Base-by-base conservation (phyloP, 2,888 invertebrate species). In the Acleris laterana region DNA sequence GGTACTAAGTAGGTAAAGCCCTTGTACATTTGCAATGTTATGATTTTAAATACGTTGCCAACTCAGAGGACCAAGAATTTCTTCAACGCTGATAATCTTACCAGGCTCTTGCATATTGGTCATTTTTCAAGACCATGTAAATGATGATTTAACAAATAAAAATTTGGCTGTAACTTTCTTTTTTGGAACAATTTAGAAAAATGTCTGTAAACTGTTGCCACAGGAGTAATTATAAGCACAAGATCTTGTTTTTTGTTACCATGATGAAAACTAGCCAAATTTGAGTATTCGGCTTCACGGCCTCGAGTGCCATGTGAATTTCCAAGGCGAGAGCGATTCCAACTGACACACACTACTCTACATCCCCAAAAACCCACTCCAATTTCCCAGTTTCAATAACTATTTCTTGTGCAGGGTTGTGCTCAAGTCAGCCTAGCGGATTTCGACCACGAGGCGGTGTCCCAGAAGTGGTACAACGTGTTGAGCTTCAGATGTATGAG, bases 341-440 rank as follows among this genome's bases (percentile, higher is more conserved):
- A 59, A 73, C 89, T 91, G 89, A 88, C 22, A 66, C n/a, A 3
- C 25, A 17, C 9, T 6, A 20, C 38, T 9, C 13, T 2, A 28
- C 9, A 19, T 2, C 38, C 38, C 49, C 49, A 11, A 13, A 1
- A 52, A 1, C 20, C 9, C 50, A 56, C 67, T 49, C 22, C 62
- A 62, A 51, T 38, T 38, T 38, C 11, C 0, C 5, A 53, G 25
- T 28, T 42, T 13, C 0, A 2, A 32, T 55, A 77, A 74, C 74
- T 51, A 42, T 67, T 42, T 76, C 69, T 73, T 72, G 84, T 83
- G 6, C 89, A 98, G 98, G 99, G 99, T 77, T 98, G 98, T 80
- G 96, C 97, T 61, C 98, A 99, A 95, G 97, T 99, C 70, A 98
- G 98, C 84, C 93, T 99, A 78, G 99, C 99, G 55, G 98, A 99